These are phyloP conservation scores for Myrmecophaga tridactyla DNA, from an alignment of 2,113 vertebrate genomes.

Conservation along the genomic window DNA sequence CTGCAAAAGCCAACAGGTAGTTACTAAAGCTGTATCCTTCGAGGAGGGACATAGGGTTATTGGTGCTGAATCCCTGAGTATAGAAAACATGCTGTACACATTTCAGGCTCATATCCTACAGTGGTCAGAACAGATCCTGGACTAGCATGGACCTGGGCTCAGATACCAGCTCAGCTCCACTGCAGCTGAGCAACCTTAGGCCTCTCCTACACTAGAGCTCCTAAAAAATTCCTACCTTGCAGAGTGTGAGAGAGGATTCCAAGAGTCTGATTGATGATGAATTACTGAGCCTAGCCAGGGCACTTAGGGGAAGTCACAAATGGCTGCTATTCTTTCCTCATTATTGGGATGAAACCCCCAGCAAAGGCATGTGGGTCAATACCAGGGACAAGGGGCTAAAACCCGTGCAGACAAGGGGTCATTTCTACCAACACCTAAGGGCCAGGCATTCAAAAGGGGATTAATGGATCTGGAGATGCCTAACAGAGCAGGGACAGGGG, in stretches of 20 bases:
- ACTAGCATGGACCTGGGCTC: background rate
- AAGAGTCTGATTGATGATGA: background rate
- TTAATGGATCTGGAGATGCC: background rate
- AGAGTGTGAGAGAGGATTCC: background rate
- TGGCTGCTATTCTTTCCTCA: background rate
- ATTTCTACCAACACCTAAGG: background rate
- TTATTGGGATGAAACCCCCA: background rate
- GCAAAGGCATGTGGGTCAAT: background rate
- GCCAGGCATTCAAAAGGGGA: background rate
- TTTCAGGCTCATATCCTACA: background rate
- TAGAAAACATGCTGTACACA: background rate
- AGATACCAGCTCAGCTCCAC: background rate
- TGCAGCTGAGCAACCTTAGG: rapidly evolving
- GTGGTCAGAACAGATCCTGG: background rate
- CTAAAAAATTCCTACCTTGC: background rate
- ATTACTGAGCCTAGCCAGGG: background rate
- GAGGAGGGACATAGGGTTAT: too few relatives aligned
- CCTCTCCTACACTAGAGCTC: background rate
- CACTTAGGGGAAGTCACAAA: background rate
- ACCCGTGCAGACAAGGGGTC: background rate
- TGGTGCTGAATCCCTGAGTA: background rate
- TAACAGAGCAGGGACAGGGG: background rate
- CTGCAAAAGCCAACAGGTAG: rapidly evolving
- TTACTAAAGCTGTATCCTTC: rapidly evolving
- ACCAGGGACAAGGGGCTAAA: background rate